Base-by-base conservation (phyloP, 2,113 vertebrate genomes). In the Abramis brama region DNA sequence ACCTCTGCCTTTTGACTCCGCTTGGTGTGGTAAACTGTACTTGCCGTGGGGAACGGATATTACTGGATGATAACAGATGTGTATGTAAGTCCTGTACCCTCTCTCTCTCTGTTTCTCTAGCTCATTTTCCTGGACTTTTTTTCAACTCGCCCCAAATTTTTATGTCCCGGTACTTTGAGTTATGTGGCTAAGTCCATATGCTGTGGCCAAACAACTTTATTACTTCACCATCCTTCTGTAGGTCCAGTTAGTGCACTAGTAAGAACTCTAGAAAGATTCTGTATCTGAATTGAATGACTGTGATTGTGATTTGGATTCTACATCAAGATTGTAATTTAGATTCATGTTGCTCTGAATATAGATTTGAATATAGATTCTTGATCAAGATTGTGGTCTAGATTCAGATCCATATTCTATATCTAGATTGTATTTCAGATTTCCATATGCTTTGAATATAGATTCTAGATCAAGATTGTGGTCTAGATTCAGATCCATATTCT, bases 31-130 rank as follows among this genome's bases (percentile, higher is more conserved):
- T 97, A 77, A 97, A 97, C 91, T 97, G 96, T 85, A 95, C 95
- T 0, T 97, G 96, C 73, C 90, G 96, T 79, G 96, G 96, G 78
- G 96, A 97, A 68, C 93, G 96, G 85, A 86, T 95, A 85, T 90
- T 97, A 83, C 87, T 96, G 92, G 94, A 96, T 92, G 94, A 96
- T 92, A 96, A 97, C 95, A 96, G 96, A 96, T 97, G 96, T 96
- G 96, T 96, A 95, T 94, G 96, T 97, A 96, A 97, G 96, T 96
- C 96, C 92, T 81, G 76, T 89, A 82, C 62, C 43, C 82, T 68
- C 25, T 77, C 27, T 25, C 75, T 27, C 75, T 64, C n/a, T 23
- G 19, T 60, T 33, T 68, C 43, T 77, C 52, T 87, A 2, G 21
- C 33, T 86, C 60, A 39, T 12, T 66, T 23, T 66, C 23, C 73